Evolutionary conservation across 2,113 vertebrate genomes (phyloP).

Genomic region (Oreotrochilus melanogaster): DNA sequence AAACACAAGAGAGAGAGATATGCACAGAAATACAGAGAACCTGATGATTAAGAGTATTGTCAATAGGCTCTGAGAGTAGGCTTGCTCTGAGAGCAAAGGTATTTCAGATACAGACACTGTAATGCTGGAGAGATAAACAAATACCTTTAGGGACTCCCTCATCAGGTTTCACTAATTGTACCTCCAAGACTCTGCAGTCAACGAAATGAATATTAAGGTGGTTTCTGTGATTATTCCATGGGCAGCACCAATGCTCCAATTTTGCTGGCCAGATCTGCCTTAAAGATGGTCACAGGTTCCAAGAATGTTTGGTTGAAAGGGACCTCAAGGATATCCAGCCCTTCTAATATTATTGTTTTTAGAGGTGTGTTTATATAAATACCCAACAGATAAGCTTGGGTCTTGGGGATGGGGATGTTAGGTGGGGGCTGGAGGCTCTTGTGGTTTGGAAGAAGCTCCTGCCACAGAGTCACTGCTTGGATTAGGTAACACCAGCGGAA

Average conservation of each 20-base stretch:
- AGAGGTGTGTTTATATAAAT: not conserved
- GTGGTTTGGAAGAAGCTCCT: not conserved
- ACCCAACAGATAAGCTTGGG: not conserved
- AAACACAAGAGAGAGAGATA: constrained; percentile 50
- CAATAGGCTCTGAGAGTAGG: constrained; percentile 75
- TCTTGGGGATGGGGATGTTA: not conserved
- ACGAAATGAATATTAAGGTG: not conserved
- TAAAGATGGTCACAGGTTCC: not conserved
- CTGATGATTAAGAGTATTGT: constrained; percentile 75
- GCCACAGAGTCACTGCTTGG: not conserved
- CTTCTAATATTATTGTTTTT: too few relatives aligned
- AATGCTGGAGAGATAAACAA: constrained; percentile 61
- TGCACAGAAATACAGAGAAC: constrained; percentile 51
- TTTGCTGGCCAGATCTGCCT: not conserved
- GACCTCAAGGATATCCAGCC: too few relatives aligned
- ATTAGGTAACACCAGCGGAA: not conserved
- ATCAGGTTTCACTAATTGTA: constrained; percentile 68
- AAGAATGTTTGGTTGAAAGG: too few relatives aligned
- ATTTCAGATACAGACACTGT: constrained; percentile 63
- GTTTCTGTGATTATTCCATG: not conserved
- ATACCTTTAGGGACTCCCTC: constrained; percentile 48
- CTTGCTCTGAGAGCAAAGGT: constrained; percentile 55
- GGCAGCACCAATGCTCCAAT: not conserved
- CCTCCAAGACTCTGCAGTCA: not conserved
- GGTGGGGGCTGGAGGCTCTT: not conserved